Percentiles rank a stretch among this genome's conserved stretches.
These are phyloP conservation scores for Chironomus tentans DNA, from an alignment of 2,888 invertebrate genomes.

Conservation along the genomic window DNA sequence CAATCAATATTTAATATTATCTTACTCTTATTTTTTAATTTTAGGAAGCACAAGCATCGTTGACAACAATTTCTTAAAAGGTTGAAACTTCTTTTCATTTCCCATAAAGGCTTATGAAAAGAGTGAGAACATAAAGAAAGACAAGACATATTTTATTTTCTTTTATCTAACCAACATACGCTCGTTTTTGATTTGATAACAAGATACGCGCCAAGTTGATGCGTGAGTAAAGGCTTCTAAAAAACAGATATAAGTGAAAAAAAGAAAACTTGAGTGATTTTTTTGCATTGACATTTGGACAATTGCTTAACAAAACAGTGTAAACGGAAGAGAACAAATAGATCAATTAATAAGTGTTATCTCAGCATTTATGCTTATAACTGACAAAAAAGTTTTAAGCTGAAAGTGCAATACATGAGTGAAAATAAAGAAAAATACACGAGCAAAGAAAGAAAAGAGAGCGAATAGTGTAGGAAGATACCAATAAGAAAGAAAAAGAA, in stretches of 20 bases:
- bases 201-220: neutral
- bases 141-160: too few relatives aligned
- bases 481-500: too few relatives aligned
- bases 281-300: neutral
- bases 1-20: neutral
- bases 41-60: conserved; percentile 19
- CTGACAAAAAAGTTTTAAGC: neutral
- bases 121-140: too few relatives aligned
- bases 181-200: neutral
- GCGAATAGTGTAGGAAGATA: neutral
- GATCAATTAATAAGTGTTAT: neutral
- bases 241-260: neutral
- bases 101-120: neutral
- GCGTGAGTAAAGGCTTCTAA: neutral
- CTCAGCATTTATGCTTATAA: neutral
- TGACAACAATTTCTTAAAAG: neutral
- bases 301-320: neutral
- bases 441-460: neutral
- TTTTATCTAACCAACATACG: neutral
- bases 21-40: neutral
- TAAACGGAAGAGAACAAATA: neutral
- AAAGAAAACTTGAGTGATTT: too few relatives aligned
- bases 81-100: neutral
- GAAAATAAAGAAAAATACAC: neutral
- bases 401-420: neutral